These are phyloP conservation scores for Phymastichus coffea DNA, from an alignment of 1,140 invertebrate species.

Conservation along the genomic window DNA sequence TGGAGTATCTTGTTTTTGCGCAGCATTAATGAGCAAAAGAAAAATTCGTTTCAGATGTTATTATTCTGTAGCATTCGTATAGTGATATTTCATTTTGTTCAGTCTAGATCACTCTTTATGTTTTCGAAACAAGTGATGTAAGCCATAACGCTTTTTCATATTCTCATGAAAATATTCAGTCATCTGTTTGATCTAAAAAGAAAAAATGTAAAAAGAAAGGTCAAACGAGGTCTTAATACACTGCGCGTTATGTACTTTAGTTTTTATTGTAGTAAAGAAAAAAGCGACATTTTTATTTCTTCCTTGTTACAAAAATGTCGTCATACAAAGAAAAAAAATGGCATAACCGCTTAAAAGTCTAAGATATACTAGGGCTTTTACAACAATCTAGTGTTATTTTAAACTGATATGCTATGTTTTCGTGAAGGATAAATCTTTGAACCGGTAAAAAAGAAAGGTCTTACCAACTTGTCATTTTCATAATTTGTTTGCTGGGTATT, in stretches of 20 bases:
- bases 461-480: constrained; percentile 28
- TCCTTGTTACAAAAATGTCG: constrained; percentile 25
- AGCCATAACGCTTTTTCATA: constrained; percentile 29
- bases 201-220: constrained; percentile 20
- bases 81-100: constrained; percentile 29
- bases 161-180: constrained; percentile 20
- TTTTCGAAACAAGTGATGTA: constrained; percentile 20
- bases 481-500: constrained; percentile 28
- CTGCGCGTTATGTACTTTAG: constrained; percentile 27
- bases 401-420: constrained; percentile 25
- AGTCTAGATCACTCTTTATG: constrained; percentile 18
- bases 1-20: constrained; percentile 21
- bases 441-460: constrained; percentile 21
- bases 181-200: constrained; percentile 22
- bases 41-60: constrained; percentile 14
- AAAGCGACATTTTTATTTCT: constrained; percentile 16
- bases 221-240: constrained; percentile 11
- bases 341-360: constrained; percentile 19
- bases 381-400: constrained; percentile 28
- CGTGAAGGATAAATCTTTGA: constrained; percentile 23
- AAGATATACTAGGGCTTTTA: constrained; percentile 29
- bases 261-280: constrained; percentile 24
- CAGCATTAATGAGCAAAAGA: constrained; percentile 11
- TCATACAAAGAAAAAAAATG: constrained; percentile 23
- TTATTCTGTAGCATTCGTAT: constrained; percentile 26